Percentiles rank a stretch among this genome's conserved stretches.
Conservation (phyloP, 2,888 invertebrate species). For the Microchrysa polita region DNA sequence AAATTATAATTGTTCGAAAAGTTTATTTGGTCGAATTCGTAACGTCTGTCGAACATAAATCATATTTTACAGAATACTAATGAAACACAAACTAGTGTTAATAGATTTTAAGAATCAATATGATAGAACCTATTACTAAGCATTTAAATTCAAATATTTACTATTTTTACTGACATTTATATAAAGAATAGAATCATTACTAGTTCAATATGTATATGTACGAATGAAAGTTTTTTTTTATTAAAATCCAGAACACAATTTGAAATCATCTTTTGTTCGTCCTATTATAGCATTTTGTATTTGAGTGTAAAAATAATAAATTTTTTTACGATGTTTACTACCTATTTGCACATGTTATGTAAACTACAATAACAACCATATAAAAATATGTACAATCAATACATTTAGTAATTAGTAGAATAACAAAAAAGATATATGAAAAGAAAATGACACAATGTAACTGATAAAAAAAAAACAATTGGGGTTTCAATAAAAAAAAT, state of each 20-base stretch:
- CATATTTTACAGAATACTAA: background rate
- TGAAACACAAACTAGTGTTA: background rate
- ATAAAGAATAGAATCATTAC: background rate
- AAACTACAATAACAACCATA: constrained; percentile 39
- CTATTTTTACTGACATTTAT: background rate
- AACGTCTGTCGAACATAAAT: no score
- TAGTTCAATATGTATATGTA: background rate
- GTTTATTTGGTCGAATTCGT: no score
- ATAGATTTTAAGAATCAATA: constrained; percentile 30
- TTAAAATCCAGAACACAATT: no score
- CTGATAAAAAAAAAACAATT: constrained; percentile 47
- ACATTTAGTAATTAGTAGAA: constrained; percentile 8
- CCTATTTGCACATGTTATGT: constrained; percentile 29
- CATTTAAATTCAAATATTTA: background rate
- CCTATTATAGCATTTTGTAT: background rate
- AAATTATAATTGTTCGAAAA: no score
- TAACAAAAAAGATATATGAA: constrained; percentile 10
- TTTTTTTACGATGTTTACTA: constrained; percentile 1
- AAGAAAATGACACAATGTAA: constrained; percentile 41
- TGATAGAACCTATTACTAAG: background rate
- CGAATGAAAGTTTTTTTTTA: no score
- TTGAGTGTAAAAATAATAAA: background rate
- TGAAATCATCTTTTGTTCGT: constrained; percentile 1
- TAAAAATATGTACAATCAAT: constrained; percentile 13
- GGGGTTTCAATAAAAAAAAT: constrained; percentile 47